Evolutionary conservation across 2,113 vertebrate species (phyloP), one percentile per base, ranked within the genome.

Genomic region (Thalassoma bifasciatum): DNA sequence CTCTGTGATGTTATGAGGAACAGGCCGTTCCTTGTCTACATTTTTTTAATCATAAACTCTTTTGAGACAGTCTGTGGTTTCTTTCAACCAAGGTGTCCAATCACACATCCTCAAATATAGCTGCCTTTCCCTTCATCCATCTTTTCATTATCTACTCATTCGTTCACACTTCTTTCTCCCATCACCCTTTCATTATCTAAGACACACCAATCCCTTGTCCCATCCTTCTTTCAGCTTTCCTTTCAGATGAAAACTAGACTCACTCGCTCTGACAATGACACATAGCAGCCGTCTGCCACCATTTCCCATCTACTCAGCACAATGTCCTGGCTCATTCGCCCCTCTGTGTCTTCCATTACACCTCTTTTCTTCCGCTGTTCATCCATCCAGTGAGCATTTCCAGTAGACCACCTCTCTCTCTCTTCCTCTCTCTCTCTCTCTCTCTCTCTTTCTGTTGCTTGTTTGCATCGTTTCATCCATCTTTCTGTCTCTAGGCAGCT

Each of bases 221-320:
- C 65, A 75, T 71, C 72, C 72, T 60, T 58, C 75, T 67, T 72
- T 83, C 57, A 61, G 67, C 72, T 57, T 57, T 72, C 59, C 54
- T 83, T 82, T 86, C 66, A 73, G n/a, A 69, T 56, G 62, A 80
- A 81, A 88, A 70, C 65, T 53, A 56, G 24, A 34, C 63, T 0
- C 34, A 74, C 57, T 76, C 40, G 2, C 21, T 68, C 65, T 81
- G 90, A 91, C 88, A 89, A 36, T 87, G 89, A 88, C 83, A 42
- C 78, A 90, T 81, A 42, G 82, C 59, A 47, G 69, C 53, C 64
- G 62, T 86, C 84, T 76, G 68, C 80, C 67, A 72, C 73, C 73
- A 70, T 79, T 89, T 84, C 79, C 82, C 72, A 85, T 89, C 83
- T 60, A 77, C 85, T 86, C 78, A 81, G 77, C 73, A 73, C 82